Percentiles rank a stretch among this genome's conserved stretches.
Evolutionary conservation across 2,888 invertebrate species (phyloP).

Genomic region (Ametastegia equiseti): DNA sequence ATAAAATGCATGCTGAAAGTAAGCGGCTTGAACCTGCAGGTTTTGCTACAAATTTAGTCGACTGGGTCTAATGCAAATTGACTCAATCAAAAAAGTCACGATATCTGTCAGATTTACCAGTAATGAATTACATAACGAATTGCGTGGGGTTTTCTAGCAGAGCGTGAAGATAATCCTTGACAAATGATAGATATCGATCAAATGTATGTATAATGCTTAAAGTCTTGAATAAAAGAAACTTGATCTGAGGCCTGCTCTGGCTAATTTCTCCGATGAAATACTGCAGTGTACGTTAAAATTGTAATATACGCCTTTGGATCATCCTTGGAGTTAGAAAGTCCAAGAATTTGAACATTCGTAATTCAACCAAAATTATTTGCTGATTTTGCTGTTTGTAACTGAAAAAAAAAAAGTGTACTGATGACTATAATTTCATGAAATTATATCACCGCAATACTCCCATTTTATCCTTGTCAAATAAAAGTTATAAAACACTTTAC

Average conservation of each 20-base stretch:
- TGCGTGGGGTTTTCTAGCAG: background rate
- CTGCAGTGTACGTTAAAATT: too few species aligned
- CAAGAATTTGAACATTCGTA: background rate
- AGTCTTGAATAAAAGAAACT: background rate
- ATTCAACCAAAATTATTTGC: background rate
- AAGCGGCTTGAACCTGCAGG: background rate
- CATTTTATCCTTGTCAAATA: background rate
- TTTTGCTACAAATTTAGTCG: conserved; percentile 5
- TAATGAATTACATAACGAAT: background rate
- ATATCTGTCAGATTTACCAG: background rate
- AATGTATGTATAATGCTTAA: background rate
- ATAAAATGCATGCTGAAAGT: background rate
- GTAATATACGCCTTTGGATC: background rate
- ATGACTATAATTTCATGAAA: background rate
- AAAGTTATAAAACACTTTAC: conserved; percentile 11
- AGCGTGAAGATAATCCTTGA: background rate
- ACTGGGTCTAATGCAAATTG: background rate
- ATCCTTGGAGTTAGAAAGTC: background rate
- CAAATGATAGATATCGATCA: background rate
- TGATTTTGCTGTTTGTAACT: background rate
- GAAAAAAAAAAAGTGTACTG: background rate
- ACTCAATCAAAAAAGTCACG: background rate
- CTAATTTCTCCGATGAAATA: too few species aligned
- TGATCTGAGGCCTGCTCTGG: background rate
- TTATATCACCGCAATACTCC: background rate